Base-by-base conservation (phyloP, 2,113 vertebrate species). In the Tenebrosternarchus preto region DNA sequence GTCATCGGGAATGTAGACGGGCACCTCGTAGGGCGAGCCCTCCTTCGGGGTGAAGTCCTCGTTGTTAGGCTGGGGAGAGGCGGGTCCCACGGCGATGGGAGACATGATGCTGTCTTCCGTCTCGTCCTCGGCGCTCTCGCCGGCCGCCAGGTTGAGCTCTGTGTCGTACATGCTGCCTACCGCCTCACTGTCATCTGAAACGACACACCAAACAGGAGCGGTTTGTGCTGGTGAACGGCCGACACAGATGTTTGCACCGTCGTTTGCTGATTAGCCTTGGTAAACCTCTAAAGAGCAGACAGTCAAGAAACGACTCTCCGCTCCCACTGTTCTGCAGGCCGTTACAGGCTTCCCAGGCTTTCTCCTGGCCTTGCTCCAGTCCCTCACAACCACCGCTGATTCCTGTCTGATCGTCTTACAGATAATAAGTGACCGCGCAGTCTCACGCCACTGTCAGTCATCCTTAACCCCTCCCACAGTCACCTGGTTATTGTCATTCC, bases 1-100 rank as follows among this genome's bases (percentile, higher is more conserved):
- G 94, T 99, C 98, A 53, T 99, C 98, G 0, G 98, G 97, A 94
- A 99, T 98, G 95, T 98, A 99, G 94, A 99, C 98, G 0, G 97
- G 96, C 66, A 96, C 96, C 91, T 98, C 97, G 1, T 99, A 99
- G 17, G 96, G 97, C n/a, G 97, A 99, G 85, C 96, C 97, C 90
- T 98, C 97, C 91, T 98, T 98, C 88, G 97, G 96, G 74, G 96
- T 98, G 94, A 97, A 97, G 94, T 96, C 95, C 92, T 98, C 96
- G 72, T 96, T 94, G 88, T 94, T 92, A 89, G 95, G 96, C 88
- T 96, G 95, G 81, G 94, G 94, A 76, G 95, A 96, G 15, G 90
- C 94, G 53, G 95, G 94, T 77, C 95, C 95, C 22, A 96, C 93
- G 73, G 96, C 95, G 81, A 98, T 94, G 59, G 96, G 96, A 56